Base-by-base conservation (phyloP, 2,113 vertebrate genomes). In the Pelusios castaneus region DNA sequence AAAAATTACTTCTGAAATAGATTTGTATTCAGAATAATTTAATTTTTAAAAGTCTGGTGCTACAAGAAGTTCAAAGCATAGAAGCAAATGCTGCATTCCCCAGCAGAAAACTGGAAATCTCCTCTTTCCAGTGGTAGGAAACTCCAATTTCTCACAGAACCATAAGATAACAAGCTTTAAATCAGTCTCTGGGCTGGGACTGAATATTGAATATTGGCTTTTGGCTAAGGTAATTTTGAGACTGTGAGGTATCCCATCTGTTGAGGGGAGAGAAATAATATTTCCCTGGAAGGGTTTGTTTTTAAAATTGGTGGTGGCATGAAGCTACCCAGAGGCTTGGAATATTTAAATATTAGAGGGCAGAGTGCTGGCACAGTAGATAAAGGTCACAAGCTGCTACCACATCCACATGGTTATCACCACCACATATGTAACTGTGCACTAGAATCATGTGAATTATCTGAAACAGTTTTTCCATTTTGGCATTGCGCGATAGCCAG, bases 361-460 rank as follows among this genome's bases (percentile, higher is more conserved):
- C 54, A 55, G 54, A 93, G 29, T 47, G 8, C 84, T 38, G 70
- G 49, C 82, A 29, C 91, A 4, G 45, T 49, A 84, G 79, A 41
- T 17, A 82, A 87, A 92, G 51, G 54, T 88, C 75, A 52, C 43
- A 8, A 67, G 45, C 45, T 84, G 17, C 87, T 89, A 73, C 58
- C 89, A 49, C 76, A 73, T 86, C 82, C 21, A 81, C 86, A 70
- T 87, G 58, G 78, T 93, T 82, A 80, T 81, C 89, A 92, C 75
- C 51, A 16, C 6, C 10, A 78, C 78, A 88, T 89, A 76, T 22
- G 89, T 93, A 94, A 85, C 29, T 9, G n/a, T 82, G 73, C 41
- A 70, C n/a, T n/a, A 70, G n/a, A 19, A 70, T 70, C 2, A 10
- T 38, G 63, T 70, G 63, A 38, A 70, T 4, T 70, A n/a, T 38